Base-by-base conservation (phyloP, 2,888 invertebrate genomes). In the Drosophila dives region DNA sequence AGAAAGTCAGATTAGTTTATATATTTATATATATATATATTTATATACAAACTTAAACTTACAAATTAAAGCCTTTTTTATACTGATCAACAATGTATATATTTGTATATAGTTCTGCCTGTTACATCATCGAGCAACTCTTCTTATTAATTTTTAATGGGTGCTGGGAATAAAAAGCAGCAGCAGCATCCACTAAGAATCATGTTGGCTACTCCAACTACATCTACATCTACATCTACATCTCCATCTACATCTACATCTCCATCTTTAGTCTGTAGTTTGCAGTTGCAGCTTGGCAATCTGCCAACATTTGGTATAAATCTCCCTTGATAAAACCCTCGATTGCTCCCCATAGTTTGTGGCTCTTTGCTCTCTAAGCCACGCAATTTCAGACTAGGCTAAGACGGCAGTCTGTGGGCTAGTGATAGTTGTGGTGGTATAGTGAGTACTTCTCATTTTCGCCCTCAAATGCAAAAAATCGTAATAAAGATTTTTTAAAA, bases 221-320 rank as follows among this genome's bases (percentile, higher is more conserved):
- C 54, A 42, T 36, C 29, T n/a, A 2, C 32, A 36, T 61, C 48
- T 65, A 0, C 32, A 29, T 23, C 50, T 62, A 38, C 53, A 42
- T 49, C 29, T n/a, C 1, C 32, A 36, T 63, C 58, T 61, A 20
- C 45, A 29, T 23, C 50, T 62, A 34, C 54, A 42, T 50, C 29
- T 11, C 2, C 32, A 36, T 63, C 48, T 65, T 51, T 61, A 58
- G 33, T 23, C 58, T 60, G 59, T 70, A 42, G 68, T 74, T 68
- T 54, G 72, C 70, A 75, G 77, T 74, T 79, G 90, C 79, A 83
- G 81, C 87, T 82, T 91, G 86, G 89, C 87, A 90, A 90, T 83
- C 87, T 80, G 90, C 91, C 91, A 90, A 89, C 82, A 90, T 87
- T 80, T 81, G 74, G 75, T 75, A 77, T 81, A 86, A 89, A 82